Percentiles rank a stretch among this genome's conserved stretches.
phyloP scores from a whole-genome alignment of 2,797 vertebrate genomes.

The Crax fasciolata region DNA sequence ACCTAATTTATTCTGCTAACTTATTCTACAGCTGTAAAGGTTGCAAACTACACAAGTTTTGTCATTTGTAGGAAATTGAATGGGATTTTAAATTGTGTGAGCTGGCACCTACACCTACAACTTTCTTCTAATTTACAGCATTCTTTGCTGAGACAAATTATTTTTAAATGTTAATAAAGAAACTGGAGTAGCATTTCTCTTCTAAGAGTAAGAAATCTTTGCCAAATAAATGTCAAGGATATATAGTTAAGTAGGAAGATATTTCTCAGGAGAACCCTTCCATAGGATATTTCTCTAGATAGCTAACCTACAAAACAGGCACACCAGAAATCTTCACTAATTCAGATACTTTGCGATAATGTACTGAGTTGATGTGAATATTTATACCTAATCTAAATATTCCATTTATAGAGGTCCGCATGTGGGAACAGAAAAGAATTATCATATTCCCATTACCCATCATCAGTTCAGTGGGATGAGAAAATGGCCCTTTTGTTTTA shows the following conservation, averaged over 20 bases:
- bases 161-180: background rate
- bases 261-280: background rate
- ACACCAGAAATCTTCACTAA: background rate
- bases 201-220: background rate
- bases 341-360: background rate
- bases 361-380: background rate
- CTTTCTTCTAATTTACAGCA: background rate
- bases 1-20: background rate
- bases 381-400: background rate
- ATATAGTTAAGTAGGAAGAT: background rate
- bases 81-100: background rate
- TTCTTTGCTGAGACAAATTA: background rate
- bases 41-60: background rate
- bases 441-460: background rate
- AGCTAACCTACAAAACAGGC: background rate
- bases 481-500: rapidly evolving
- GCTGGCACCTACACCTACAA: background rate
- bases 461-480: background rate
- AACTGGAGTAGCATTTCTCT: background rate
- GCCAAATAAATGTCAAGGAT: background rate
- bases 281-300: background rate
- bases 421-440: background rate
- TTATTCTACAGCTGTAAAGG: background rate
- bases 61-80: background rate
- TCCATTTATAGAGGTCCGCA: background rate